Evolutionary conservation across 2,888 invertebrate species (phyloP).

Genomic region (Silvanus unidentatus): DNA sequence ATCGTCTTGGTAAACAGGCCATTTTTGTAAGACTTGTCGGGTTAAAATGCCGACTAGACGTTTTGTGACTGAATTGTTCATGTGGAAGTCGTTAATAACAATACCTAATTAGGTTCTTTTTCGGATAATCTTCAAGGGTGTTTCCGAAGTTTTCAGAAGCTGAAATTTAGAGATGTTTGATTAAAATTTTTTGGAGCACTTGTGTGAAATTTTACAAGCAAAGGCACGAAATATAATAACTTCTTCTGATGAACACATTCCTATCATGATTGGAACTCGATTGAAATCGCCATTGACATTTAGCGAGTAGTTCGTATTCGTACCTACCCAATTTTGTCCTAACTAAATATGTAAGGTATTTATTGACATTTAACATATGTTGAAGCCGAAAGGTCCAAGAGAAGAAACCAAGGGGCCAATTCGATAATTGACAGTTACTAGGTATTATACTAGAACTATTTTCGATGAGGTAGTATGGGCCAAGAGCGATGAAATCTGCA

Average conservation of each 20-base stretch:
- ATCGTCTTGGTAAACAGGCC: constrained; percentile 13
- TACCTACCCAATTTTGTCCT: no score
- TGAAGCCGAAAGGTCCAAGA: constrained; percentile 16
- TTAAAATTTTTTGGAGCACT: no score
- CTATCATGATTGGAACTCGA: constrained; percentile 19
- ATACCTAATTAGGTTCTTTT: not conserved
- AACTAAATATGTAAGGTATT: no score
- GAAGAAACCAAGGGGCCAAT: constrained; percentile 28
- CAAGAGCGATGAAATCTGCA: constrained; percentile 26
- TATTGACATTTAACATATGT: constrained; percentile 15
- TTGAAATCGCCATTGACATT: constrained; percentile 16
- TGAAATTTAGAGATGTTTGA: not conserved
- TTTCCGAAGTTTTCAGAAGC: not conserved
- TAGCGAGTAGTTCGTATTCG: constrained; percentile 17
- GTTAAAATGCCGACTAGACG: constrained; percentile 13
- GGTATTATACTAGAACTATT: constrained; percentile 30
- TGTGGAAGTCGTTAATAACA: constrained; percentile 7
- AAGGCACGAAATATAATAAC: constrained; percentile 9
- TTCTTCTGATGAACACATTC: constrained; percentile 19
- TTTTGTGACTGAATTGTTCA: constrained; percentile 12
- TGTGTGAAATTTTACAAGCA: no score
- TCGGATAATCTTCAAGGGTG: not conserved
- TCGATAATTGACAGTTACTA: constrained; percentile 28
- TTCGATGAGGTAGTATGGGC: constrained; percentile 38
- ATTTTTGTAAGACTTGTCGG: constrained; percentile 19